These are phyloP conservation scores for Petrolisthes cinctipes DNA, from an alignment of 2,888 invertebrate species.

Conservation along the genomic window DNA sequence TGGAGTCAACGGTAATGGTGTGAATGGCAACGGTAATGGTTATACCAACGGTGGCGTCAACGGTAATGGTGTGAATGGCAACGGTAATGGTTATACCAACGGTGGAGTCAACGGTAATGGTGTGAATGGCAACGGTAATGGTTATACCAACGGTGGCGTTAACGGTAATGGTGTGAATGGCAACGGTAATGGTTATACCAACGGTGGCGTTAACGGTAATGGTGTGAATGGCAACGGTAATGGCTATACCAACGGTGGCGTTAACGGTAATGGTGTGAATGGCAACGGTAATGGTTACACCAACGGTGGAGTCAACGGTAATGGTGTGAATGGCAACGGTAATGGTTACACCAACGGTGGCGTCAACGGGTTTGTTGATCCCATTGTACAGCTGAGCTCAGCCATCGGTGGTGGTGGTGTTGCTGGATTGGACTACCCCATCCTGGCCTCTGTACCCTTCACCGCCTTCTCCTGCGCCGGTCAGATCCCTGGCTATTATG, in stretches of 20 bases:
- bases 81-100: not conserved
- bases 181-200: not conserved
- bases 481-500: too few relatives aligned
- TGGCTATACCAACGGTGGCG: not conserved
- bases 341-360: not conserved
- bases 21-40: slow-evolving; percentile 19
- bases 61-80: slow-evolving; percentile 6
- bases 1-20: too few relatives aligned
- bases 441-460: too few relatives aligned
- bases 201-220: not conserved
- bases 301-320: not conserved
- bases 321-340: not conserved
- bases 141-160: not conserved
- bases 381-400: not conserved
- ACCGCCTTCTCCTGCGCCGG: too few relatives aligned
- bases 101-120: not conserved
- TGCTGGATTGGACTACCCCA: too few relatives aligned
- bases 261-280: not conserved
- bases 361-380: not conserved
- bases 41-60: slow-evolving; percentile 22
- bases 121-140: slow-evolving; percentile 15
- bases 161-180: slow-evolving; percentile 9
- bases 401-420: not conserved
- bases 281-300: not conserved
- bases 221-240: too few relatives aligned